phyloP scores from a whole-genome alignment of 1,140 invertebrate genomes.

The Ridgeia piscesae region DNA sequence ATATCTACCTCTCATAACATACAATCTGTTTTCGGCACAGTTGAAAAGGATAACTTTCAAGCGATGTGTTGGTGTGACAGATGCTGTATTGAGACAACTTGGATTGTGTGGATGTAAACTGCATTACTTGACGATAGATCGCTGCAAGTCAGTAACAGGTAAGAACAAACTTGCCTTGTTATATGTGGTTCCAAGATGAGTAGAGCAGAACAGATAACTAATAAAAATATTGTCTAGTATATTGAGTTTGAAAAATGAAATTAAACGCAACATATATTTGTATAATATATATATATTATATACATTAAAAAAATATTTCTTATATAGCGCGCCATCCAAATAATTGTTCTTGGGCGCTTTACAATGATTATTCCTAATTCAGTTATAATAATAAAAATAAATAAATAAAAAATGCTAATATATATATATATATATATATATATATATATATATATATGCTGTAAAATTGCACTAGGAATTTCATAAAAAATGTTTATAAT shows the following conservation, averaged over 20 bases:
- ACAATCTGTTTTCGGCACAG: conserved; percentile 36
- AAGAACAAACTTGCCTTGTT: conserved; percentile 7
- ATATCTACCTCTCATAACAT: conserved; percentile 36
- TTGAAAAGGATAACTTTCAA: conserved; percentile 40
- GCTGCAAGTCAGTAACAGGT: conserved; percentile 42
- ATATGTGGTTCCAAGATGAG: not conserved
- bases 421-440: too few relatives aligned
- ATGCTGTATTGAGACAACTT: conserved; percentile 37
- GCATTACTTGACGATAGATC: conserved; percentile 35
- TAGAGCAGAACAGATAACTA: not conserved
- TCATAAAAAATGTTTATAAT: too few relatives aligned
- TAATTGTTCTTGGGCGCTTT: too few relatives aligned
- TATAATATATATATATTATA: too few relatives aligned
- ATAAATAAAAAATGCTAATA: too few relatives aligned
- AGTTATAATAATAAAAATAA: too few relatives aligned
- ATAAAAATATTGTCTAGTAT: not conserved
- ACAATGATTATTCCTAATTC: too few relatives aligned
- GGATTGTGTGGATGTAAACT: conserved; percentile 35
- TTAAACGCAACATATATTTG: too few relatives aligned
- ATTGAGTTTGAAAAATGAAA: not conserved
- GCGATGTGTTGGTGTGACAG: conserved; percentile 42
- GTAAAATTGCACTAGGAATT: too few relatives aligned
- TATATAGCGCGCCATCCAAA: too few relatives aligned
- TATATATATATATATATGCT: too few relatives aligned
- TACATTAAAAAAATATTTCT: too few relatives aligned